phyloP scores from a whole-genome alignment of 2,888 invertebrate genomes.

The Melanargia galathea region DNA sequence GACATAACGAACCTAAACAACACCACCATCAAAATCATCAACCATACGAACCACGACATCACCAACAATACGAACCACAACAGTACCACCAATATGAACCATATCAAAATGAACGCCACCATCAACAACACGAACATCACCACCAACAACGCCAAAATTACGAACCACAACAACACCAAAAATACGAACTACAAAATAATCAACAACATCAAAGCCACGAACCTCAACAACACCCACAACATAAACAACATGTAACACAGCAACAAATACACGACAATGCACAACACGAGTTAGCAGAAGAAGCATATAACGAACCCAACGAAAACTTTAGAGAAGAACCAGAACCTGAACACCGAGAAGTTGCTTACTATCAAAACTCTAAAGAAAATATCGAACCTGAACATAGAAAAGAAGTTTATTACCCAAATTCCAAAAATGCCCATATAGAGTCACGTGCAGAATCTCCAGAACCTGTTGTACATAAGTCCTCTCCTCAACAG shows the following conservation, averaged over 20 bases:
- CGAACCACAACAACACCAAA: conserved; percentile 15
- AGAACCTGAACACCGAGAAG: conserved; percentile 45
- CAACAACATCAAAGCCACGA: conserved; percentile 7
- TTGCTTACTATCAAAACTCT: conserved; percentile 39
- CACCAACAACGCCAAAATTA: conserved; percentile 1
- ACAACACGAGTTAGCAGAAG: conserved; percentile 30
- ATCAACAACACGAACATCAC: background rate
- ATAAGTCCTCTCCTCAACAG: conserved; percentile 37
- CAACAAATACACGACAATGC: conserved; percentile 16
- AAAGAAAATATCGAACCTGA: conserved; percentile 18
- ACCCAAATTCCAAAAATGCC: conserved; percentile 9
- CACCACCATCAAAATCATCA: background rate
- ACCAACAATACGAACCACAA: background rate
- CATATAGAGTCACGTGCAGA: conserved; percentile 8
- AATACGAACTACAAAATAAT: conserved; percentile 1
- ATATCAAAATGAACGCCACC: background rate
- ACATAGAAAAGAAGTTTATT: conserved; percentile 7
- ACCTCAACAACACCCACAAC: conserved; percentile 14
- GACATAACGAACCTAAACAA: conserved; percentile 1
- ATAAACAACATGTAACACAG: conserved; percentile 14
- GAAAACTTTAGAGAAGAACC: conserved; percentile 32
- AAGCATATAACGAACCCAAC: conserved; percentile 42
- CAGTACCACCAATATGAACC: background rate
- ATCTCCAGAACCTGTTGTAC: conserved; percentile 13
- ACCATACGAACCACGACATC: background rate